phyloP scores from a whole-genome alignment of 2,113 vertebrate species.

The Clarias gariepinus region DNA sequence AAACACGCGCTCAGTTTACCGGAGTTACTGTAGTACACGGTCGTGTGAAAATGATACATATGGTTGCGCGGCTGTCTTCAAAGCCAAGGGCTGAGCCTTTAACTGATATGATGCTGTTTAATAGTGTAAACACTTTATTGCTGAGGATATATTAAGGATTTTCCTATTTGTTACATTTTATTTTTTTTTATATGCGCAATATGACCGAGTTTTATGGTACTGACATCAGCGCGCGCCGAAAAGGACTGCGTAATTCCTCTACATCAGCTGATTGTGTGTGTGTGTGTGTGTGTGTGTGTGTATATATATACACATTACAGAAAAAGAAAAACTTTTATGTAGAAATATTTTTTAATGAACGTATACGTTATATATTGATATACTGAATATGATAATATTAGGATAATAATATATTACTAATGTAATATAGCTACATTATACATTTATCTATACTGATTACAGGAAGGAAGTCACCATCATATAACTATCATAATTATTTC shows the following conservation, averaged over 20 bases:
- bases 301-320: not conserved
- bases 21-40: not conserved
- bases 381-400: too few relatives aligned
- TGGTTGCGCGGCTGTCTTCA: too few relatives aligned
- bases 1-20: not conserved
- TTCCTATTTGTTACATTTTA: not conserved
- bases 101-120: not conserved
- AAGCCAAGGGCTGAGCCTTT: too few relatives aligned
- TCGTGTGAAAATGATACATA: not conserved
- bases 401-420: too few relatives aligned
- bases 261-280: not conserved
- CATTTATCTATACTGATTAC: too few relatives aligned
- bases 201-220: not conserved
- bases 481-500: too few relatives aligned
- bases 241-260: not conserved
- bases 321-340: too few relatives aligned
- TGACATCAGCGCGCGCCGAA: conserved; percentile 1
- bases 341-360: too few relatives aligned
- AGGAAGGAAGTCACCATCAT: too few relatives aligned
- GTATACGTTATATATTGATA: too few relatives aligned
- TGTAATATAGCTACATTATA: too few relatives aligned
- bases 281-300: too few relatives aligned
- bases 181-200: not conserved
- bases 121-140: not conserved
- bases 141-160: not conserved